Evolutionary conservation across 2,888 invertebrate species (phyloP).

Genomic region (Caenorhabditis imperialis): DNA sequence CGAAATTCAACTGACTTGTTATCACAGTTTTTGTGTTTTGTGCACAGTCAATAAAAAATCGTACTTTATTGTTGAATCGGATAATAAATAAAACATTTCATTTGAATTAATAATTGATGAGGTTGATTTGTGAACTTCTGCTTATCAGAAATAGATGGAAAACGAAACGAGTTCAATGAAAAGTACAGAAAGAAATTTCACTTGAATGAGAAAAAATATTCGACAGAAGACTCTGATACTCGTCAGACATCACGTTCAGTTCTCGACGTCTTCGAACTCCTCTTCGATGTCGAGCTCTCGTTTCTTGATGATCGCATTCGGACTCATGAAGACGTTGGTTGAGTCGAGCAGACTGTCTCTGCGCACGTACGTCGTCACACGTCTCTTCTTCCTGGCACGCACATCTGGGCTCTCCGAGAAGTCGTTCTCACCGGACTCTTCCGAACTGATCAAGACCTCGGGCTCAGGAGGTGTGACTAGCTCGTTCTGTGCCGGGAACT

Average conservation of each 20-base stretch:
- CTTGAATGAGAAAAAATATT: no score
- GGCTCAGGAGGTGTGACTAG: slow-evolving; percentile 10
- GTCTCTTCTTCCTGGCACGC: slow-evolving; percentile 27
- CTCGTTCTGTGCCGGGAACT: background rate
- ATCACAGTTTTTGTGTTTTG: background rate
- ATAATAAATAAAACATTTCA: no score
- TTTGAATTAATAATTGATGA: no score
- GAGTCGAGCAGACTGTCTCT: slow-evolving; percentile 42
- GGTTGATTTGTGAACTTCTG: no score
- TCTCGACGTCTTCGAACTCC: slow-evolving; percentile 11
- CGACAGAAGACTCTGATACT: no score
- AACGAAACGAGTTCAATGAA: no score
- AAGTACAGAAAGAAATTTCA: no score
- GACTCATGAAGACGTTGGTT: slow-evolving; percentile 40
- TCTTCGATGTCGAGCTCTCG: slow-evolving; percentile 40
- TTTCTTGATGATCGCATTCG: slow-evolving; percentile 18
- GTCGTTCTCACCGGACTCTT: slow-evolving; percentile 14
- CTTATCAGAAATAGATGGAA: no score
- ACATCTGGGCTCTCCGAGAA: slow-evolving; percentile 1
- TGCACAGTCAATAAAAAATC: background rate
- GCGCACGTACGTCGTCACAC: slow-evolving; percentile 35
- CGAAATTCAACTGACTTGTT: background rate
- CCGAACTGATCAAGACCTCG: slow-evolving; percentile 6
- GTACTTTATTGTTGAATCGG: no score
- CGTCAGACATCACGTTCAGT: no score